A percentile compares a stretch with the other conserved stretches of the same genome.
phyloP scores from a whole-genome alignment of 1,140 invertebrate genomes.

The Portunus trituberculatus region DNA sequence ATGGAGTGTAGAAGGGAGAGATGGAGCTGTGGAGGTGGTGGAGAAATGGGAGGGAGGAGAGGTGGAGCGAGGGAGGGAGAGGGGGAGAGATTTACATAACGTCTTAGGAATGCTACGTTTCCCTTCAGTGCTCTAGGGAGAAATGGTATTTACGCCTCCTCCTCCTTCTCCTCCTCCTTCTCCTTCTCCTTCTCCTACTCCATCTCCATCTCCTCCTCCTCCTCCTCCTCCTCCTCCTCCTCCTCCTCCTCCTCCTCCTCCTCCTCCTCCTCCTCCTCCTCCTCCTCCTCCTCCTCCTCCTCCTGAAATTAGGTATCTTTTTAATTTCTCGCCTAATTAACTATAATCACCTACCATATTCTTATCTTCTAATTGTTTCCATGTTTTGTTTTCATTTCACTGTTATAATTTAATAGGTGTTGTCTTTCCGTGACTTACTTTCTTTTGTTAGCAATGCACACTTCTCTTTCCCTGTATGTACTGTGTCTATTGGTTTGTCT shows the following conservation, averaged over 20 bases:
- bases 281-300: background rate
- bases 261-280: slow-evolving; percentile 7
- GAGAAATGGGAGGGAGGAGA: background rate
- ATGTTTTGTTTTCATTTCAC: too few relatives aligned
- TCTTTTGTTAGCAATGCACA: too few relatives aligned
- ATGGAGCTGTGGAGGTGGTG: background rate
- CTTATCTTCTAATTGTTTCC: too few relatives aligned
- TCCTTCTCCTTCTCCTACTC: background rate
- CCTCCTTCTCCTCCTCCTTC: background rate
- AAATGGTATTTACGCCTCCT: background rate
- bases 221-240: background rate
- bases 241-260: slow-evolving; percentile 1
- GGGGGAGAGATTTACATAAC: background rate
- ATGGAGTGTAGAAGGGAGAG: background rate
- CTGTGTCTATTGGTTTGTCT: too few relatives aligned
- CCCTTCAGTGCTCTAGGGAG: background rate
- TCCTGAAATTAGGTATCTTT: too few relatives aligned
- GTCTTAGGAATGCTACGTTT: background rate
- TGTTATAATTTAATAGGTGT: background rate
- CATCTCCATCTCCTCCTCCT: background rate
- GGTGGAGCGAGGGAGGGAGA: background rate
- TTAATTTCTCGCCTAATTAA: too few relatives aligned
- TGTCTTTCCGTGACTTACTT: too few relatives aligned
- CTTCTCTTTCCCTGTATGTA: too few relatives aligned
- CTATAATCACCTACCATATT: too few relatives aligned